Evolutionary conservation across 2,797 vertebrate species (phyloP).

Genomic region (Manis crassicaudata): DNA sequence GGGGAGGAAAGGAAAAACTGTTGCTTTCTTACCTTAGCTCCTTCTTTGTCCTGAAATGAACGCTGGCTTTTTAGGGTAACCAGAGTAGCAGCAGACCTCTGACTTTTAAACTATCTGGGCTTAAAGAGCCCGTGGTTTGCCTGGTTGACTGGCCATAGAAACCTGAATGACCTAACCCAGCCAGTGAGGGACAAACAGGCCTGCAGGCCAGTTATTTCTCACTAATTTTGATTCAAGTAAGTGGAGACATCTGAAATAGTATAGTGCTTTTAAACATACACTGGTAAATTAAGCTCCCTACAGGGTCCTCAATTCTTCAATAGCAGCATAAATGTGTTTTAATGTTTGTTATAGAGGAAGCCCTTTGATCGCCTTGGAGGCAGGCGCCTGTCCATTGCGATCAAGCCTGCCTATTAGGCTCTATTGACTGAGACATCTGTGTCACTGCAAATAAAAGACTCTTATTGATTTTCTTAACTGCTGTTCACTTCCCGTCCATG

Average conservation of each 20-base stretch:
- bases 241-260: slow-evolving; percentile 67
- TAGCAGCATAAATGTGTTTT: slow-evolving; percentile 83
- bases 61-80: slow-evolving; percentile 20
- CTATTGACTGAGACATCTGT: slow-evolving; percentile 99
- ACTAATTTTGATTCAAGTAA: slow-evolving; percentile 73
- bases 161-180: slow-evolving; percentile 40
- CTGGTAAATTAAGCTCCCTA: slow-evolving; percentile 76
- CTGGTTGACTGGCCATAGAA: not conserved
- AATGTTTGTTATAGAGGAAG: slow-evolving; percentile 84
- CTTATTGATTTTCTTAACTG: slow-evolving; percentile 98
- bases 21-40: not conserved
- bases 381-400: slow-evolving; percentile 91
- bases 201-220: slow-evolving; percentile 53
- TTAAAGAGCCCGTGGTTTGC: slow-evolving; percentile 8
- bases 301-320: slow-evolving; percentile 73
- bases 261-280: slow-evolving; percentile 79
- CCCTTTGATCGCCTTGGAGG: slow-evolving; percentile 87
- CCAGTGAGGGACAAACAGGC: slow-evolving; percentile 28
- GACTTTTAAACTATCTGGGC: slow-evolving; percentile 20
- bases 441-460: slow-evolving; percentile 99
- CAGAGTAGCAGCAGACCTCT: not conserved
- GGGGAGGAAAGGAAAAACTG: slow-evolving; percentile 28
- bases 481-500: slow-evolving; percentile 96
- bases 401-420: slow-evolving; percentile 98
- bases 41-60: slow-evolving; percentile 21